Percentiles rank a stretch among this genome's conserved stretches.
phyloP scores from a whole-genome alignment of 1,140 invertebrate genomes.

The Panagrolaimus sp. region DNA sequence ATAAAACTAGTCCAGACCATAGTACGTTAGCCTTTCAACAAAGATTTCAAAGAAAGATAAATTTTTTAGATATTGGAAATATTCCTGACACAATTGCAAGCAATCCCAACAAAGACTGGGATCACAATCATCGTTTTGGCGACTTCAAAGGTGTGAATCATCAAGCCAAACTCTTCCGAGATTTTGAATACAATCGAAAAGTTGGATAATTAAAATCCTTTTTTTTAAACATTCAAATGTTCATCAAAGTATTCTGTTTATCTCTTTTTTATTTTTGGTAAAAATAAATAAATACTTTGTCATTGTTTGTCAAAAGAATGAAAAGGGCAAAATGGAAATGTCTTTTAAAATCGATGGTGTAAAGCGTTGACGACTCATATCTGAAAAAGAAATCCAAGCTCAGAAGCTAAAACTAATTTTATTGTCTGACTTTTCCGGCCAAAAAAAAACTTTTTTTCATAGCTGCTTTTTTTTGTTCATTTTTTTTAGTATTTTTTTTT shows the following conservation, averaged over 20 bases:
- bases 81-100: constrained; percentile 1
- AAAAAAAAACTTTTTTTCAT: too few species aligned
- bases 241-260: too few species aligned
- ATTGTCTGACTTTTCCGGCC: constrained; percentile 12
- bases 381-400: neutral
- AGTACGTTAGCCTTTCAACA: neutral
- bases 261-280: too few species aligned
- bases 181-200: constrained; percentile 13
- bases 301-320: too few species aligned
- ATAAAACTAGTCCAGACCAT: neutral
- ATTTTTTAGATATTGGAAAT: neutral
- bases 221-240: too few species aligned
- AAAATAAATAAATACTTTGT: too few species aligned
- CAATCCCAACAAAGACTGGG: neutral
- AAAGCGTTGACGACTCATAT: constrained; percentile 2
- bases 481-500: too few species aligned
- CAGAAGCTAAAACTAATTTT: constrained; percentile 17
- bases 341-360: neutral
- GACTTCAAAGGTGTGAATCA: neutral
- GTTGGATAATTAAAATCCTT: too few species aligned
- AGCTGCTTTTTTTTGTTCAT: too few species aligned
- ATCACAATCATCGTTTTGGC: neutral
- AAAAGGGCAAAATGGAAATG: too few species aligned
- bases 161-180: neutral
- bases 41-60: neutral